Percentiles rank a stretch among this genome's conserved stretches.
Evolutionary conservation across 2,797 vertebrate species (phyloP).

Genomic region (Clarias pachynema): DNA sequence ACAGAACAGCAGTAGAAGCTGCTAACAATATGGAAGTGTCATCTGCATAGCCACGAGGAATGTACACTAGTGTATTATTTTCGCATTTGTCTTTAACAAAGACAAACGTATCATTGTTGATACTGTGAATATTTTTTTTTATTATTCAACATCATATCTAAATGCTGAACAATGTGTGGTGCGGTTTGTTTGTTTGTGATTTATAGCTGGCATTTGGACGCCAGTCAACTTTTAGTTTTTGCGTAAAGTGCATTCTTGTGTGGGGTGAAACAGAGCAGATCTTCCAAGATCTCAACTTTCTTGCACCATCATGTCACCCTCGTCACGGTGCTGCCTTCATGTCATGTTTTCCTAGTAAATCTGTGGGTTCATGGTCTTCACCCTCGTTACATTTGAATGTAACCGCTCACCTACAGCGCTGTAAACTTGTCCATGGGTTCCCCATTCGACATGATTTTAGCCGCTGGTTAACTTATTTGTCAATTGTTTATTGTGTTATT

Average conservation of each 20-base stretch:
- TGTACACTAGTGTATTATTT: too few species aligned
- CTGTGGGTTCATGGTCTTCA: not conserved
- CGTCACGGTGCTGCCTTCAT: not conserved
- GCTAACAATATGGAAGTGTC: too few species aligned
- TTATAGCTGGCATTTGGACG: not conserved
- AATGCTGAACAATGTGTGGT: not conserved
- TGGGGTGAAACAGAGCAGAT: not conserved
- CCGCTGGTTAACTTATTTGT: too few species aligned
- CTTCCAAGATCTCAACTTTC: not conserved
- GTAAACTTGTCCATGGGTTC: too few species aligned
- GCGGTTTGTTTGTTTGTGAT: not conserved
- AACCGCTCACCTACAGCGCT: too few species aligned
- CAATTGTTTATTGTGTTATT: too few species aligned
- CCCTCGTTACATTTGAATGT: not conserved
- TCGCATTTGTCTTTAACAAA: not conserved
- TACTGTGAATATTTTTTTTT: too few species aligned
- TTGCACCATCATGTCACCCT: not conserved
- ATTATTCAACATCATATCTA: not conserved
- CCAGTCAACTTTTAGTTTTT: not conserved
- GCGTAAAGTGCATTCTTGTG: not conserved
- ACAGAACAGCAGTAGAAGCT: too few species aligned
- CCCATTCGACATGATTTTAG: too few species aligned
- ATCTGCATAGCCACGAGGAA: too few species aligned
- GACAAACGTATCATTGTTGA: too few species aligned
- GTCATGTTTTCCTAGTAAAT: not conserved